These are phyloP conservation scores for Tubulanus polymorphus DNA, from an alignment of 2,888 invertebrate genomes.

Conservation along the genomic window DNA sequence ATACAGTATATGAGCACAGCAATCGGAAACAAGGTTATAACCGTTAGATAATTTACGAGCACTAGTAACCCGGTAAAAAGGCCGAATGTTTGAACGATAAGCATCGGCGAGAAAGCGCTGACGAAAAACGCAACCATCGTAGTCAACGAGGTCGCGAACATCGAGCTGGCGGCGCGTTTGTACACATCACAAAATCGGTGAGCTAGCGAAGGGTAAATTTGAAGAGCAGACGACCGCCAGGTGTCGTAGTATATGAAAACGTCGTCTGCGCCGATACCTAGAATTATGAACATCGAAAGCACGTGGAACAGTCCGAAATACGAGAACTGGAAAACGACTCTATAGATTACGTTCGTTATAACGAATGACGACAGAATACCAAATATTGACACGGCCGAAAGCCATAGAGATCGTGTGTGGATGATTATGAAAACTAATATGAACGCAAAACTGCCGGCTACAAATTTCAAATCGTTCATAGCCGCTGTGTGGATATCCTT, in stretches of 20 bases:
- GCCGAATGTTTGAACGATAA: conserved; percentile 36
- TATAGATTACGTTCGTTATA: conserved; percentile 24
- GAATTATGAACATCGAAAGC: conserved; percentile 44
- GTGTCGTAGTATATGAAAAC: conserved; percentile 47
- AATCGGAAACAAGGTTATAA: conserved; percentile 26
- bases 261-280: conserved; percentile 48
- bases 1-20: background rate
- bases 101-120: conserved; percentile 31
- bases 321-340: conserved; percentile 24
- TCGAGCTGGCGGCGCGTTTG: conserved; percentile 26
- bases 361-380: conserved; percentile 22
- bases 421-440: conserved; percentile 24
- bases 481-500: conserved; percentile 14
- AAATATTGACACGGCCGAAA: conserved; percentile 18
- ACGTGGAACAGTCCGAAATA: conserved; percentile 49
- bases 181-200: conserved; percentile 30
- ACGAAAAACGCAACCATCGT: conserved; percentile 32
- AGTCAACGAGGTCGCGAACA: conserved; percentile 34
- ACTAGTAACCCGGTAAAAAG: conserved; percentile 34
- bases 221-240: conserved; percentile 36
- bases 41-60: conserved; percentile 31
- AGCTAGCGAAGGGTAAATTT: conserved; percentile 23
- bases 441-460: conserved; percentile 24
- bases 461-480: conserved; percentile 19
- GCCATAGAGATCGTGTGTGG: conserved; percentile 25